phyloP scores from a whole-genome alignment of 2,797 vertebrate species.

The Lacerta bilineata region DNA sequence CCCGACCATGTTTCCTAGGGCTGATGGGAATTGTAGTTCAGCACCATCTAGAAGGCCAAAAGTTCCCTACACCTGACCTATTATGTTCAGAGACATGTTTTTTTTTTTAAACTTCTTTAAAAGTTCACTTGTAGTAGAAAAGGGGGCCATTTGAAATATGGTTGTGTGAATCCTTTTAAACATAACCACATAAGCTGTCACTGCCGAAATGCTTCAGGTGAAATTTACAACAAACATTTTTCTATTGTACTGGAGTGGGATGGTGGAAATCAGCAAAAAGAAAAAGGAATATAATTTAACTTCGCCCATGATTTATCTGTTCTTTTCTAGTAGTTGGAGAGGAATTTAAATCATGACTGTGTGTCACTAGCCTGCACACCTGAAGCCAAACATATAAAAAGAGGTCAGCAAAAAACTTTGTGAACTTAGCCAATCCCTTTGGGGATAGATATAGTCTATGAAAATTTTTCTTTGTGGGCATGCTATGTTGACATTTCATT shows the following conservation, averaged over 20 bases:
- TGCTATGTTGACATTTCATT: slow-evolving; percentile 39
- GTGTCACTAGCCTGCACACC: neutral
- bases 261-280: slow-evolving; percentile 51
- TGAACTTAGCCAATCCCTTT: fast-evolving
- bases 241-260: slow-evolving; percentile 39
- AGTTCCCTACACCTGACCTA: no score
- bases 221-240: slow-evolving; percentile 65
- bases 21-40: no score
- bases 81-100: slow-evolving; percentile 7
- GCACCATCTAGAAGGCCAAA: no score
- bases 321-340: slow-evolving; percentile 48
- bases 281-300: slow-evolving; percentile 65
- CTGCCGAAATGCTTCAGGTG: neutral
- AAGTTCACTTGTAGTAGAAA: slow-evolving; percentile 19
- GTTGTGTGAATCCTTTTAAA: slow-evolving; percentile 34
- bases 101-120: neutral
- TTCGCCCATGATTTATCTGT: slow-evolving; percentile 70
- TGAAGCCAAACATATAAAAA: neutral
- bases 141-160: slow-evolving; percentile 46
- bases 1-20: no score
- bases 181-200: slow-evolving; percentile 26
- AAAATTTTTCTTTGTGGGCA: slow-evolving; percentile 19
- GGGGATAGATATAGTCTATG: neutral
- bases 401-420: slow-evolving; percentile 31
- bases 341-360: slow-evolving; percentile 61